Evolutionary conservation across 2,797 vertebrate species (phyloP), one percentile per base, ranked within the genome.

Genomic region (Allobates femoralis): DNA sequence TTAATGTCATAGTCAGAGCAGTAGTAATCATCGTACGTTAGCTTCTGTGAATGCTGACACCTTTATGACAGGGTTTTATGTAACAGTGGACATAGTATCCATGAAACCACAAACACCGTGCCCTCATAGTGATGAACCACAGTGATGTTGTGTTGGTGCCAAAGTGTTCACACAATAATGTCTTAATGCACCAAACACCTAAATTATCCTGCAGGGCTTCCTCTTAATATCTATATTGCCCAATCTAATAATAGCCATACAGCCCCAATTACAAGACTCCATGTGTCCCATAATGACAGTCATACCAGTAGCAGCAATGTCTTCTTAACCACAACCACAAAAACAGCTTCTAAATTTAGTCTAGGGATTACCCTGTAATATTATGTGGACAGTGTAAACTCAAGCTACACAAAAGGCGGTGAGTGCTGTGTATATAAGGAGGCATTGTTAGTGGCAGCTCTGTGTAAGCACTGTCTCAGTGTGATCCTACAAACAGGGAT

Each of bases 391-490:
- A 46, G 64, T 50, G 53, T 30, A 15, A 21, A 8, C 79, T 82
- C 50, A 2, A n/a, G 66, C 26, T 67, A 11, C 12, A 69, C 60
- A 87, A 83, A 71, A 34, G 74, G 37, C 19, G 18, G 19, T 83
- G 83, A 83, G 73, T 71, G 74, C 74, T 37, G 15, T 73, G 66
- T 73, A 75, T 81, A 69, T 66, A 87, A 79, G 75, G 81, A 56
- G 34, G 67, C 77, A 80, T 84, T 87, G 82, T 84, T 87, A 80
- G 67, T 26, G 41, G 14, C 76, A 28, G 46, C 81, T 28, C 74
- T 87, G 75, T 62, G 71, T 60, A 87, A 83, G 84, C 86, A 87
- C 26, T 66, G 75, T 87, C 82, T 67, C 82, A 76, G 41, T 56
- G 74, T 32, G 81, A 67, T 79, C 81, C 32, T 67, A 62, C 75